These are phyloP conservation scores for Ciconia boyciana DNA, from an alignment of 2,113 vertebrate species.

Conservation along the genomic window DNA sequence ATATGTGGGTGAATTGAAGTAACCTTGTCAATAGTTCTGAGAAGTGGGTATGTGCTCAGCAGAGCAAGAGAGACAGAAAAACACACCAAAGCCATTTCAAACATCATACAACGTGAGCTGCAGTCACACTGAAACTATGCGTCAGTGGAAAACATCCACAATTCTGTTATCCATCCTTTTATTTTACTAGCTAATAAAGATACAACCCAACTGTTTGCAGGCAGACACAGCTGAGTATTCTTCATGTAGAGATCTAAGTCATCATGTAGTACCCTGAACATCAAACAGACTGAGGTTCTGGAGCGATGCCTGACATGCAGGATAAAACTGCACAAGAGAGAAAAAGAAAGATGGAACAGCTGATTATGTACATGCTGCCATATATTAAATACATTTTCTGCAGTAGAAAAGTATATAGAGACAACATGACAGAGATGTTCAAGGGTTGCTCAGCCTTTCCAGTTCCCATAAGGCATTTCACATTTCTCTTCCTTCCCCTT, in stretches of 20 bases:
- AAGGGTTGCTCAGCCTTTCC: neutral
- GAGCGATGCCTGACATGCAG: neutral
- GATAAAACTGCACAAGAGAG: neutral
- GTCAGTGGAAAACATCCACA: neutral
- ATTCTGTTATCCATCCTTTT: neutral
- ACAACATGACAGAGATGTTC: neutral
- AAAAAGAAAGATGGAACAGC: neutral
- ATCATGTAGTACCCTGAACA: neutral
- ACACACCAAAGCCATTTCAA: constrained; percentile 22
- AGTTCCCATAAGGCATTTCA: neutral
- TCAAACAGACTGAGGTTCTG: neutral
- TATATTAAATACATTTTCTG: neutral
- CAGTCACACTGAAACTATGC: neutral
- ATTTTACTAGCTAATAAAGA: constrained; percentile 19
- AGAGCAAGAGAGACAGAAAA: constrained; percentile 5
- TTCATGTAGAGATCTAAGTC: neutral
- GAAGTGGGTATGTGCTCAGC: constrained; percentile 7
- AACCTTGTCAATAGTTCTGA: constrained; percentile 53
- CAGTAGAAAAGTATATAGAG: neutral
- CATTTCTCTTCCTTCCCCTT: neutral
- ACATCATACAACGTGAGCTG: neutral
- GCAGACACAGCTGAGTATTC: neutral
- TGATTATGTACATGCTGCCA: neutral
- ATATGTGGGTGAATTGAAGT: constrained; percentile 18
- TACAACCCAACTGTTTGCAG: neutral